A percentile compares a stretch with the other conserved stretches of the same genome.
Evolutionary conservation across 2,113 vertebrate species (phyloP).

Genomic region (Catharus bicknelli): DNA sequence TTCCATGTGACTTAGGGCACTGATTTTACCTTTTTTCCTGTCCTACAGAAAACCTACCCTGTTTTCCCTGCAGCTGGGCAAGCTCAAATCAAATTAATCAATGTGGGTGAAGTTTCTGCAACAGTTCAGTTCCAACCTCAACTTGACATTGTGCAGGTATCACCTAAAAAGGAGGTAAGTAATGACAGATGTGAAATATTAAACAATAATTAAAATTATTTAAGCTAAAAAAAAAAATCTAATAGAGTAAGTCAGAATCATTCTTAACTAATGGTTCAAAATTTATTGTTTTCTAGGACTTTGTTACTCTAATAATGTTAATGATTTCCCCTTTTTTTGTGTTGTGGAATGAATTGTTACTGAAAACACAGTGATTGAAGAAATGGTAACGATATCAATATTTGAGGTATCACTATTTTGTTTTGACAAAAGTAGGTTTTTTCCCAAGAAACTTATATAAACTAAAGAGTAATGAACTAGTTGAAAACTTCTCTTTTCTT

Average conservation of each 20-base stretch:
- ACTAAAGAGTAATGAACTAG: background rate
- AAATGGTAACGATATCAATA: background rate
- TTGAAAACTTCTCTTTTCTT: background rate
- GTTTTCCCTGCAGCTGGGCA: conserved; percentile 77
- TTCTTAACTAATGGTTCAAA: background rate
- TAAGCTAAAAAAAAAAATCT: background rate
- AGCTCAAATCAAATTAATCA: conserved; percentile 86
- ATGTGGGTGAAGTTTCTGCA: conserved; percentile 59
- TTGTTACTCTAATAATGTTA: background rate
- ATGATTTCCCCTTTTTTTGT: background rate
- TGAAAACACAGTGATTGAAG: background rate
- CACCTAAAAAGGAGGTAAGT: background rate
- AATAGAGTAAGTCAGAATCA: background rate
- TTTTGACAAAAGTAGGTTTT: background rate
- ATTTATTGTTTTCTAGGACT: background rate
- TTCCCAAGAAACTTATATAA: background rate
- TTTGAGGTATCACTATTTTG: background rate
- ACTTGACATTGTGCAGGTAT: background rate
- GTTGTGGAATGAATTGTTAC: background rate
- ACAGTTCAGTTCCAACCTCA: background rate
- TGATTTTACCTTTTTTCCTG: background rate
- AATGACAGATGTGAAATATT: background rate
- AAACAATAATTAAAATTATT: background rate
- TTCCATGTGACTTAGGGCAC: background rate
- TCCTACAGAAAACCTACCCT: conserved; percentile 84